These are phyloP conservation scores for Peromyscus aztecus DNA, from an alignment of 2,797 vertebrate species.

Conservation along the genomic window DNA sequence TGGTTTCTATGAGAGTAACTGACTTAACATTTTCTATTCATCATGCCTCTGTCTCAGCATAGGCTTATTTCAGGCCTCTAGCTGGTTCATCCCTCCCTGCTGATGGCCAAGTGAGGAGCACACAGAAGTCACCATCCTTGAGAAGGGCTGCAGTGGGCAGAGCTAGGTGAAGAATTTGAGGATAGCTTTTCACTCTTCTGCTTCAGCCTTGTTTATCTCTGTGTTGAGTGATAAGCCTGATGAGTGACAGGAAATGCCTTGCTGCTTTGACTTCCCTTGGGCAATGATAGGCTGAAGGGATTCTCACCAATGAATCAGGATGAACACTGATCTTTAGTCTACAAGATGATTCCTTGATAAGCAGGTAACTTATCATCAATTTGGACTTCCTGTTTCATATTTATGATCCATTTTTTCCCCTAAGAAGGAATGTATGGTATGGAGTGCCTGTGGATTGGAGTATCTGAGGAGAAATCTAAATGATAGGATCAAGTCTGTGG, in stretches of 20 bases:
- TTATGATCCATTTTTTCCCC: background rate
- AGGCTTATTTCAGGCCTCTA: background rate
- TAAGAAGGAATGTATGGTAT: background rate
- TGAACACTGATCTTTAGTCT: constrained; percentile 55
- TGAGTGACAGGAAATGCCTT: constrained; percentile 49
- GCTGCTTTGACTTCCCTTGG: constrained; percentile 56
- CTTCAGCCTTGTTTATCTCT: constrained; percentile 53
- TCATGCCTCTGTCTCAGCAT: background rate
- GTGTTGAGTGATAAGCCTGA: constrained; percentile 19
- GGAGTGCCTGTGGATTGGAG: background rate
- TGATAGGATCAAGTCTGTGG: background rate
- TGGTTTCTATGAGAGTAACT: background rate
- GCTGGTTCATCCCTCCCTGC: background rate
- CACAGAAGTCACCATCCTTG: background rate
- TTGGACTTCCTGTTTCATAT: constrained; percentile 66
- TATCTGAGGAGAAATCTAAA: background rate
- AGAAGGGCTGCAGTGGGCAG: background rate
- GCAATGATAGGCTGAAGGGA: background rate
- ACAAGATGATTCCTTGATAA: constrained; percentile 69
- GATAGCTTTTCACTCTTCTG: constrained; percentile 2
- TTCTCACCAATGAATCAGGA: constrained; percentile 50
- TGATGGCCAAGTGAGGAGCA: background rate
- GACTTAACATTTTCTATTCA: background rate
- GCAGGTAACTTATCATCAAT: background rate
- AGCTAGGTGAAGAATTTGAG: background rate